Evolutionary conservation across 2,888 invertebrate genomes (phyloP).

Genomic region (Magallana nippona): DNA sequence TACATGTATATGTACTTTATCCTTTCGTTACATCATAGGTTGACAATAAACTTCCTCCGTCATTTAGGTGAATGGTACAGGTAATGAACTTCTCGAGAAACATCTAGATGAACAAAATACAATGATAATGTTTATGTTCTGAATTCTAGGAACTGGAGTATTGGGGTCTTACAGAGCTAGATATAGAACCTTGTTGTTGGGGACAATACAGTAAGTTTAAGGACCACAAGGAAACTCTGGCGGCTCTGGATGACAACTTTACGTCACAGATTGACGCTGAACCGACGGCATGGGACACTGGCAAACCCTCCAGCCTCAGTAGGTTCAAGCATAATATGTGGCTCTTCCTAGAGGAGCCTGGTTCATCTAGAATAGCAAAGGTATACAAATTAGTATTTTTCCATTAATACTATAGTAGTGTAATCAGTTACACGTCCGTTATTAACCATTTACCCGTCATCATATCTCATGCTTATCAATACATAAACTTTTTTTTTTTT

Average conservation of each 20-base stretch:
- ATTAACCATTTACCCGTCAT: too few relatives aligned
- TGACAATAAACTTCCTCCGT: too few relatives aligned
- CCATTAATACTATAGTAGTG: too few relatives aligned
- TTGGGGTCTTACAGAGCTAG: conserved; percentile 78
- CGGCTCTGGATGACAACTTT: conserved; percentile 77
- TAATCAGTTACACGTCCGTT: too few relatives aligned
- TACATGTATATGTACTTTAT: too few relatives aligned
- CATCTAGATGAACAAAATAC: neutral
- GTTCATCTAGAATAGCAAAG: conserved; percentile 73
- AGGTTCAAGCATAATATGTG: conserved; percentile 71
- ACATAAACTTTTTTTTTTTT: too few relatives aligned
- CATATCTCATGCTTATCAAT: too few relatives aligned
- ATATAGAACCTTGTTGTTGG: conserved; percentile 79
- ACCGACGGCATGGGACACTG: conserved; percentile 62
- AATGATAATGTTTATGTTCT: neutral
- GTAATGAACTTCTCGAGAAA: too few relatives aligned
- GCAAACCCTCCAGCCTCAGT: conserved; percentile 61
- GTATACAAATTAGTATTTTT: conserved; percentile 50
- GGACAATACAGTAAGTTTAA: conserved; percentile 77
- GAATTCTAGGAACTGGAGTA: conserved; percentile 75
- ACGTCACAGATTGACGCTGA: conserved; percentile 66
- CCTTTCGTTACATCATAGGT: too few relatives aligned
- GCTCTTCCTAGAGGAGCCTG: conserved; percentile 76
- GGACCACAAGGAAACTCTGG: conserved; percentile 77
- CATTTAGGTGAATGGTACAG: too few relatives aligned